These are phyloP conservation scores for Darevskia nairensis DNA, from an alignment of 2,797 vertebrate species.

Conservation along the genomic window DNA sequence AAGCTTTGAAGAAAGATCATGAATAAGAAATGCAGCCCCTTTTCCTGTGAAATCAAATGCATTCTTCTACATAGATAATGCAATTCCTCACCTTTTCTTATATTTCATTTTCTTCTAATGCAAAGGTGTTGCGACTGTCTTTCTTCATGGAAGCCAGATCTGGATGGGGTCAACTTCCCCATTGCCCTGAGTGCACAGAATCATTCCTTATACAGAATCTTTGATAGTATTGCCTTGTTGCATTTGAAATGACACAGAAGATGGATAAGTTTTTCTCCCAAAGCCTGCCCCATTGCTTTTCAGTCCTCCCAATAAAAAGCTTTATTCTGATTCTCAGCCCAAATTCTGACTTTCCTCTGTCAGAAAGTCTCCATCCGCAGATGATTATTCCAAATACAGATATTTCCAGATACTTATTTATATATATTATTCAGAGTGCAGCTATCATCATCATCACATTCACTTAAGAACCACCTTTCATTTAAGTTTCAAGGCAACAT, in stretches of 20 bases:
- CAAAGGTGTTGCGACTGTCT: background rate
- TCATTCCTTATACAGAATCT: background rate
- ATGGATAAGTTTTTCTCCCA: background rate
- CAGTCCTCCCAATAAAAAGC: background rate
- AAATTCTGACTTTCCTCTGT: background rate
- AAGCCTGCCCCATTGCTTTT: background rate
- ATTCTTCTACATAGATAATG: slow-evolving; percentile 2
- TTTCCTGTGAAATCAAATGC: background rate
- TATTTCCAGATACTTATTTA: background rate
- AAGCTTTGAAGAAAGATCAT: slow-evolving; percentile 25
- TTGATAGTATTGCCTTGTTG: background rate
- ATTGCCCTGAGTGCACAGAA: slow-evolving; percentile 21
- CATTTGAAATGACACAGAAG: slow-evolving; percentile 2
- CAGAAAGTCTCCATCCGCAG: background rate
- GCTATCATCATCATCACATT: no score
- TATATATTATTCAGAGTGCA: background rate
- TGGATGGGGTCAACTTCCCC: background rate
- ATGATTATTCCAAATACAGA: background rate
- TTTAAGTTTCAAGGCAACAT: no score
- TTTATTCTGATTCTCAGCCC: background rate
- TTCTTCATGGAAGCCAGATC: slow-evolving; percentile 24
- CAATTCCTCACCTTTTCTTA: slow-evolving; percentile 23
- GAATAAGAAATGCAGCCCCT: background rate
- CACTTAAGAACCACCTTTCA: no score
- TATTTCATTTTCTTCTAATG: slow-evolving; percentile 22